These are phyloP conservation scores for Abrostola triplasia DNA, from an alignment of 2,888 invertebrate species.

Conservation along the genomic window DNA sequence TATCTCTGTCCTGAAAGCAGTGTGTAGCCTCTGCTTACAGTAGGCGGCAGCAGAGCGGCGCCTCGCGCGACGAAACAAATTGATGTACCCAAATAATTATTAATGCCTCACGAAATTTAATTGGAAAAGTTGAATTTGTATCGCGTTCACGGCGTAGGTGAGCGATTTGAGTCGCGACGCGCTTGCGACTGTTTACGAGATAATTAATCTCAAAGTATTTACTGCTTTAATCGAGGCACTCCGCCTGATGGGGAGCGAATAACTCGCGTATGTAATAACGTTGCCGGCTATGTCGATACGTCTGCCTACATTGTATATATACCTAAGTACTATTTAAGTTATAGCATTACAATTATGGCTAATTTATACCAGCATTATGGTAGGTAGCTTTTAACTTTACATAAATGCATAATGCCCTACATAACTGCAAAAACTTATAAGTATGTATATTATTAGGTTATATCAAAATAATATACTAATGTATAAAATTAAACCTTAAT, in stretches of 20 bases:
- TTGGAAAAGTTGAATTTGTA: constrained; percentile 89
- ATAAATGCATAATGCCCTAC: no score
- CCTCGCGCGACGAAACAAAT: constrained; percentile 86
- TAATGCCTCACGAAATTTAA: constrained; percentile 89
- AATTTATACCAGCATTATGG: no score
- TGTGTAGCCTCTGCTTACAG: constrained; percentile 59
- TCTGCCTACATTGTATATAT: constrained; percentile 39
- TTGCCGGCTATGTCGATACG: constrained; percentile 70
- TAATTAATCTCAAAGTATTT: constrained; percentile 89
- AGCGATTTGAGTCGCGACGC: constrained; percentile 83
- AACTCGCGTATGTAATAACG: constrained; percentile 86
- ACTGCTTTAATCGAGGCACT: constrained; percentile 88
- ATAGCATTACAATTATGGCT: no score
- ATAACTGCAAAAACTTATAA: no score
- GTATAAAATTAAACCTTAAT: no score
- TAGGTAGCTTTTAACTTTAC: no score
- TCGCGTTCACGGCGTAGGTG: constrained; percentile 88
- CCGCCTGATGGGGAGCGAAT: constrained; percentile 84
- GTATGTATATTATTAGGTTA: no score
- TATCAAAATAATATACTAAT: no score
- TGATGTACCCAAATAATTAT: constrained; percentile 89
- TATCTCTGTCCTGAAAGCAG: constrained; percentile 55
- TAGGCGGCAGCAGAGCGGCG: constrained; percentile 74
- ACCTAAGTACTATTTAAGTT: neutral
- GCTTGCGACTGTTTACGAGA: constrained; percentile 87